Percentiles rank a stretch among this genome's conserved stretches.
Evolutionary conservation across 64 coral and sea anemone genomes (phyloP).

Genomic region (Stichodactyla helianthus): DNA sequence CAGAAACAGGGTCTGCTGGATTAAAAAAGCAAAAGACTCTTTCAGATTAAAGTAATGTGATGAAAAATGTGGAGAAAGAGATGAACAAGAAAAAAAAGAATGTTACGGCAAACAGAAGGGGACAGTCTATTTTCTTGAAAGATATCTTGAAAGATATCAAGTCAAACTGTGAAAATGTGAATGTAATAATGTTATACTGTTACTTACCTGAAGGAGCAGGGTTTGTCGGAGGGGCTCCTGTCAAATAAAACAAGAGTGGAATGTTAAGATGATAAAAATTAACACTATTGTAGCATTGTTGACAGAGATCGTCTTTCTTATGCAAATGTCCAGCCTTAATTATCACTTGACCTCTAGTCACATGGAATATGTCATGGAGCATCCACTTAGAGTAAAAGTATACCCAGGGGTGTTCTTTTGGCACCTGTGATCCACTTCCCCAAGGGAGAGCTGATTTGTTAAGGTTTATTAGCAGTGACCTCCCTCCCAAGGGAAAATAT

Average conservation of each 20-base stretch:
- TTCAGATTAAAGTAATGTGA: neutral
- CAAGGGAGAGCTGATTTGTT: too few species aligned
- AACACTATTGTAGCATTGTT: too few species aligned
- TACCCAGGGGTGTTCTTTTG: too few species aligned
- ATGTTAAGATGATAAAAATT: neutral
- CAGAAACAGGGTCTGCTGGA: slow-evolving; percentile 25
- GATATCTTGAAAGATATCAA: neutral
- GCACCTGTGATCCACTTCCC: too few species aligned
- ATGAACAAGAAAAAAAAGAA: neutral
- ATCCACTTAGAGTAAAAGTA: too few species aligned
- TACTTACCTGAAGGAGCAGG: neutral
- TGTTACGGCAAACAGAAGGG: too few species aligned
- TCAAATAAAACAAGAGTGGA: neutral
- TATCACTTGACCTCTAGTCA: too few species aligned
- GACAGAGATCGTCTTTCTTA: too few species aligned
- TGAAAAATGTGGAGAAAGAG: neutral
- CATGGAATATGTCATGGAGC: too few species aligned
- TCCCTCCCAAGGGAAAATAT: too few species aligned
- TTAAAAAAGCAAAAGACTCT: neutral
- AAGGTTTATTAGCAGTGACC: too few species aligned
- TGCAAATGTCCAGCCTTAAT: too few species aligned
- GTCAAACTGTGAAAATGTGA: neutral
- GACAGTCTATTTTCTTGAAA: neutral
- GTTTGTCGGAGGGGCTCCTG: neutral
- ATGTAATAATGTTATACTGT: neutral